phyloP scores from a whole-genome alignment of 2,797 vertebrate genomes.

The Pempheris klunzingeri region DNA sequence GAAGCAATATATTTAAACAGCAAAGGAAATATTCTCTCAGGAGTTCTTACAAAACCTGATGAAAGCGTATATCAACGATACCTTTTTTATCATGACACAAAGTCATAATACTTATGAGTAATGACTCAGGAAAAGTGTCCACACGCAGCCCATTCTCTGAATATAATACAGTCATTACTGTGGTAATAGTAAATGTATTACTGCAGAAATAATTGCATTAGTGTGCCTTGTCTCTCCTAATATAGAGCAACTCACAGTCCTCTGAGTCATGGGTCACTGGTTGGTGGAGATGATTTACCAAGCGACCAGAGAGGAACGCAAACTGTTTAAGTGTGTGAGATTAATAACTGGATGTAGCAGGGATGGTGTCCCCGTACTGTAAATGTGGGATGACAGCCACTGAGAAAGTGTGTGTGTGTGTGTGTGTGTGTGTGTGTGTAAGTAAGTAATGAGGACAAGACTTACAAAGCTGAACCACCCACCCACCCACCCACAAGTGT shows the following conservation, averaged over 20 bases:
- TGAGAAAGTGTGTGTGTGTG: slow-evolving; percentile 40
- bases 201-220: slow-evolving; percentile 72
- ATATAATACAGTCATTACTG: slow-evolving; percentile 4
- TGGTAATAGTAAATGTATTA: slow-evolving; percentile 43
- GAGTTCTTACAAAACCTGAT: not conserved
- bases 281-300: slow-evolving; percentile 40
- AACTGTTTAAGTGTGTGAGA: slow-evolving; percentile 54
- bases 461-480: slow-evolving; percentile 45
- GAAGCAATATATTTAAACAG: not conserved
- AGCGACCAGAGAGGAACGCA: slow-evolving; percentile 40
- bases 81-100: not conserved
- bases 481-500: slow-evolving; percentile 31
- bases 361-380: slow-evolving; percentile 43
- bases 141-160: slow-evolving; percentile 10
- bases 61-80: no score
- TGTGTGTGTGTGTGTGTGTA: slow-evolving; percentile 14
- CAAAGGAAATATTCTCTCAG: not conserved
- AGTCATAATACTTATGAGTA: slow-evolving; percentile 6
- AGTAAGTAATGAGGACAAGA: slow-evolving; percentile 45
- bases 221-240: slow-evolving; percentile 64
- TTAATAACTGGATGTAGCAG: slow-evolving; percentile 51
- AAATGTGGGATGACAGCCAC: slow-evolving; percentile 66
- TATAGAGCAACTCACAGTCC: slow-evolving; percentile 41
- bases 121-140: slow-evolving; percentile 12
- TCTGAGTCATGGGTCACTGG: slow-evolving; percentile 64